Evolutionary conservation across 2,888 invertebrate genomes (phyloP).

Genomic region (Thumatha senex): DNA sequence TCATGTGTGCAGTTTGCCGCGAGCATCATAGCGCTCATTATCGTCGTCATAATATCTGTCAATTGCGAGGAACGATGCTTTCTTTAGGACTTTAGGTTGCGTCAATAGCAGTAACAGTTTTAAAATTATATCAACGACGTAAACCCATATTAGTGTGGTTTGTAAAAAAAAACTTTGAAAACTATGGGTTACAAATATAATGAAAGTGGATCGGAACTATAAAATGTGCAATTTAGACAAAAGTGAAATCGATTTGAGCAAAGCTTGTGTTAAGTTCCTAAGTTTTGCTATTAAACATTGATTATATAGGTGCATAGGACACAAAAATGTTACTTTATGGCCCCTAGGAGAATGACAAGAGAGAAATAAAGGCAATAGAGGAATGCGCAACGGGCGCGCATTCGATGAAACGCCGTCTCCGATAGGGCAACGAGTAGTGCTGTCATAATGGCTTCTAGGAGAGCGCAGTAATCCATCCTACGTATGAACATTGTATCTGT

Average conservation of each 20-base stretch:
- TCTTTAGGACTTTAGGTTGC: conserved; percentile 51
- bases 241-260: conserved; percentile 64
- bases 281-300: conserved; percentile 56
- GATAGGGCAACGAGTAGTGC: conserved; percentile 13
- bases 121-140: conserved; percentile 47
- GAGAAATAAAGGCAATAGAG: conserved; percentile 13
- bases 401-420: conserved; percentile 34
- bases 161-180: conserved; percentile 43
- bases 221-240: conserved; percentile 53
- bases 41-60: conserved; percentile 40
- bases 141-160: conserved; percentile 46
- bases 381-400: conserved; percentile 17
- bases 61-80: conserved; percentile 52
- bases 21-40: neutral
- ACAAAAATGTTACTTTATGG: conserved; percentile 41
- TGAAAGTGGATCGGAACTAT: conserved; percentile 45
- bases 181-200: conserved; percentile 42
- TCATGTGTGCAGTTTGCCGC: conserved; percentile 19
- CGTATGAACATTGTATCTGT: conserved; percentile 36
- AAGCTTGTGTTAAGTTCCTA: conserved; percentile 82
- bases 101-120: conserved; percentile 44
- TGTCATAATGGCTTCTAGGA: conserved; percentile 20
- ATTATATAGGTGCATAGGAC: conserved; percentile 45
- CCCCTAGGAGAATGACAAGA: conserved; percentile 20
- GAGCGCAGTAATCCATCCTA: conserved; percentile 36